Evolutionary conservation across 1,140 invertebrate species (phyloP).

Genomic region (Melanaphis sacchari): DNA sequence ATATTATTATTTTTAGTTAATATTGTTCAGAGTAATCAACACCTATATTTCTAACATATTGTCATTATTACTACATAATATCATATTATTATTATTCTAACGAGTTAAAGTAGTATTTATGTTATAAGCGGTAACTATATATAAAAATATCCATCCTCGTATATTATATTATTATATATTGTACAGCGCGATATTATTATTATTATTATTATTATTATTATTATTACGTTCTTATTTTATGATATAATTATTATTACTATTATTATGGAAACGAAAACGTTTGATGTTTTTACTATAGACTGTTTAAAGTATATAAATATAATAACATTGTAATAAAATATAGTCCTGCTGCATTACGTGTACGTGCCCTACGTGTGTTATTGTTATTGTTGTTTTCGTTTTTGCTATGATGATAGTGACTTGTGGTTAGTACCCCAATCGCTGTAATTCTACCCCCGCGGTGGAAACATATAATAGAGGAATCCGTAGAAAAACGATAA

Average conservation of each 20-base stretch:
- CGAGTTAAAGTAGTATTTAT: slow-evolving; percentile 21
- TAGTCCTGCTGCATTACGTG: not conserved
- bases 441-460: not conserved
- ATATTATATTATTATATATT: not conserved
- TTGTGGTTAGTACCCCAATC: not conserved
- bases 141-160: slow-evolving; percentile 10
- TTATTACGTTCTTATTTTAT: not conserved
- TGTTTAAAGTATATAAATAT: slow-evolving; percentile 31
- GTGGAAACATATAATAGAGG: not conserved
- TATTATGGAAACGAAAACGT: not conserved
- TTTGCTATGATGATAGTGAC: not conserved
- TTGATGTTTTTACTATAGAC: slow-evolving; percentile 37
- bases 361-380: not conserved
- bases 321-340: slow-evolving; percentile 11
- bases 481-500: not conserved
- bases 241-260: not conserved
- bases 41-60: not conserved
- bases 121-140: not conserved
- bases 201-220: slow-evolving; percentile 6
- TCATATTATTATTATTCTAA: slow-evolving; percentile 22
- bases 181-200: not conserved
- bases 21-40: slow-evolving; percentile 56
- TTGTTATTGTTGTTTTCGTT: too few species aligned
- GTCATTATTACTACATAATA: not conserved
- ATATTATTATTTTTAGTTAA: slow-evolving; percentile 3